These are phyloP conservation scores for Panulirus ornatus DNA, from an alignment of 1,140 invertebrate genomes.

Conservation along the genomic window DNA sequence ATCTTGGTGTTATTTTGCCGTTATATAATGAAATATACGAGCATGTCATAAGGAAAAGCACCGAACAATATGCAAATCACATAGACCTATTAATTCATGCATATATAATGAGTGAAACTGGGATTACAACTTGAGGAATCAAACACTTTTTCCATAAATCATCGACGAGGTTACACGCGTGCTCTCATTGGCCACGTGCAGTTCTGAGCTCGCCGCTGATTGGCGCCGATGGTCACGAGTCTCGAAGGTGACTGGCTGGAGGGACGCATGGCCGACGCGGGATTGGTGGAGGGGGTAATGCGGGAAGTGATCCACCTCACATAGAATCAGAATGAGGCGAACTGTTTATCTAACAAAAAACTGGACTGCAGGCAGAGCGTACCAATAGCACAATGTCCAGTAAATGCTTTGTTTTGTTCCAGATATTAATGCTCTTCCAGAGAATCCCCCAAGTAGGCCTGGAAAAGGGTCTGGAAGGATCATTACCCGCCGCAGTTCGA, in stretches of 20 bases:
- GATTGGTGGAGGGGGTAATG: background rate
- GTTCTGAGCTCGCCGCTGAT: background rate
- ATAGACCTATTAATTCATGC: background rate
- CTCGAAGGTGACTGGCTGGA: slow-evolving; percentile 6
- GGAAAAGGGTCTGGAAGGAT: too few species aligned
- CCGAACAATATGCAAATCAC: background rate
- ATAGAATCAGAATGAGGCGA: background rate
- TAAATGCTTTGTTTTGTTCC: too few species aligned
- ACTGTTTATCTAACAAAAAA: background rate
- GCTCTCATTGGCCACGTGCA: slow-evolving; percentile 54
- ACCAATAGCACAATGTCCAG: too few species aligned
- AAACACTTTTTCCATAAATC: background rate
- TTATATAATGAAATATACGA: background rate
- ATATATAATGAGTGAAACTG: background rate
- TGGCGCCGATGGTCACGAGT: slow-evolving; percentile 38
- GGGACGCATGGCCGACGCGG: slow-evolving; percentile 22
- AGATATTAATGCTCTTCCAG: too few species aligned
- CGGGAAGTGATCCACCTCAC: background rate
- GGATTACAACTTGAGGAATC: background rate
- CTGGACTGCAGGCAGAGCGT: too few species aligned
- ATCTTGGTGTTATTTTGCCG: background rate
- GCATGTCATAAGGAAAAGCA: background rate
- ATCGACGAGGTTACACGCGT: background rate
- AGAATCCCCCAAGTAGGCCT: too few species aligned
- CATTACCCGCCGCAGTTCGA: too few species aligned